Evolutionary conservation across 1,140 invertebrate species (phyloP).

Genomic region (Pygmarrhopalites habei): DNA sequence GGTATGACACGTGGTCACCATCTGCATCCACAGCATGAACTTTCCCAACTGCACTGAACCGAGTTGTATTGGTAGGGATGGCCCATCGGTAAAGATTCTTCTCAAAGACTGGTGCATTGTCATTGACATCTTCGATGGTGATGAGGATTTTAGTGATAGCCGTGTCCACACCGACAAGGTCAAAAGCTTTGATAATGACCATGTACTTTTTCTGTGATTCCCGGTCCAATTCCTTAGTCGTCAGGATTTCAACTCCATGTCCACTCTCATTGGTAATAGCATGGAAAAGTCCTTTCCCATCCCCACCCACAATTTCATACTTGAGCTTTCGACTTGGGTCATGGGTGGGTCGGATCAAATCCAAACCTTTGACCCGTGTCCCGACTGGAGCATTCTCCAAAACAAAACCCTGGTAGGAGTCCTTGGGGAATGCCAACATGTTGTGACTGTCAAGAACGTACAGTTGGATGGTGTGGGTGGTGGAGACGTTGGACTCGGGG

Average conservation of each 20-base stretch:
- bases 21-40: constrained; percentile 76
- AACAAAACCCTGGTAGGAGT: constrained; percentile 56
- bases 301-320: constrained; percentile 68
- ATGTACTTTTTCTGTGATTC: constrained; percentile 58
- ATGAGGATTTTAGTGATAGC: constrained; percentile 64
- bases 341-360: constrained; percentile 35
- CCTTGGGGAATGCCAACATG: constrained; percentile 67
- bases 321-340: constrained; percentile 57
- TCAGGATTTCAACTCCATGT: constrained; percentile 60
- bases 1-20: constrained; percentile 77
- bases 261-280: constrained; percentile 54
- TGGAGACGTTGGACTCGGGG: constrained; percentile 58
- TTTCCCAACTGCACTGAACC: constrained; percentile 70
- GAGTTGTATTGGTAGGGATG: constrained; percentile 54
- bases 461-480: constrained; percentile 69
- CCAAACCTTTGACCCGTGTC: constrained; percentile 58
- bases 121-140: constrained; percentile 74
- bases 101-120: constrained; percentile 56
- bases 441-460: constrained; percentile 71
- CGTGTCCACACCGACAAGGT: constrained; percentile 63
- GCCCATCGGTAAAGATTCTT: constrained; percentile 42
- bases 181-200: constrained; percentile 65
- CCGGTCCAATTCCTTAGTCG: constrained; percentile 62
- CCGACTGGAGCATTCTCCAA: constrained; percentile 64
- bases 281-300: constrained; percentile 60